phyloP scores from a whole-genome alignment of 2,797 vertebrate species.

The Numenius phaeopus region DNA sequence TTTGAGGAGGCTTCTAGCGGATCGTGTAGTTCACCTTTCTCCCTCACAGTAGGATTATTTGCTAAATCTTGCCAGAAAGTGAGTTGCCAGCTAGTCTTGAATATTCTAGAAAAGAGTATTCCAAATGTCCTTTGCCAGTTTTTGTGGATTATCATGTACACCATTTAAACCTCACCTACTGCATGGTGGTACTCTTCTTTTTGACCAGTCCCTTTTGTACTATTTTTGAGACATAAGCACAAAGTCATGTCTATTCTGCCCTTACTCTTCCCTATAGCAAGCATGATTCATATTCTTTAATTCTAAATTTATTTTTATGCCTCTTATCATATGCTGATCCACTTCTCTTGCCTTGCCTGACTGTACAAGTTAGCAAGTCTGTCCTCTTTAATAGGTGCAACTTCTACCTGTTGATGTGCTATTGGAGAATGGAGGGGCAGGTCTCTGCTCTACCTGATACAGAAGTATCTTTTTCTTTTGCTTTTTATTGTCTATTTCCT shows the following conservation, averaged over 20 bases:
- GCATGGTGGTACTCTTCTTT: background rate
- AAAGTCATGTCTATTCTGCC: background rate
- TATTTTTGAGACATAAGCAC: background rate
- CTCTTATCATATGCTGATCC: background rate
- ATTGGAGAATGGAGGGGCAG: background rate
- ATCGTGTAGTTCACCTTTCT: background rate
- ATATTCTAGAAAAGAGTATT: background rate
- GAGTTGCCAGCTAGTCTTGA: background rate
- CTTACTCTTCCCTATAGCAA: background rate
- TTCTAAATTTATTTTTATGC: background rate
- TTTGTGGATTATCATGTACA: background rate
- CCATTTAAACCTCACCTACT: background rate
- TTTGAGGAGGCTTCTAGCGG: background rate
- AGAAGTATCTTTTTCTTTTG: background rate
- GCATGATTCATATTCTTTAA: background rate
- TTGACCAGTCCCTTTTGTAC: background rate
- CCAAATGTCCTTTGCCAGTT: background rate
- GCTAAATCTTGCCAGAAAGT: background rate
- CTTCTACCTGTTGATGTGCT: background rate
- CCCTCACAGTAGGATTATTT: background rate
- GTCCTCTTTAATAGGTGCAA: background rate
- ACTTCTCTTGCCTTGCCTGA: background rate
- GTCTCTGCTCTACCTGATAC: background rate
- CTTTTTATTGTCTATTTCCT: background rate
- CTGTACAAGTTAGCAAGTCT: background rate